Percentiles rank a stretch among this genome's conserved stretches.
These are phyloP conservation scores for Anhinga rufa DNA, from an alignment of 2,113 vertebrate genomes.

Conservation along the genomic window DNA sequence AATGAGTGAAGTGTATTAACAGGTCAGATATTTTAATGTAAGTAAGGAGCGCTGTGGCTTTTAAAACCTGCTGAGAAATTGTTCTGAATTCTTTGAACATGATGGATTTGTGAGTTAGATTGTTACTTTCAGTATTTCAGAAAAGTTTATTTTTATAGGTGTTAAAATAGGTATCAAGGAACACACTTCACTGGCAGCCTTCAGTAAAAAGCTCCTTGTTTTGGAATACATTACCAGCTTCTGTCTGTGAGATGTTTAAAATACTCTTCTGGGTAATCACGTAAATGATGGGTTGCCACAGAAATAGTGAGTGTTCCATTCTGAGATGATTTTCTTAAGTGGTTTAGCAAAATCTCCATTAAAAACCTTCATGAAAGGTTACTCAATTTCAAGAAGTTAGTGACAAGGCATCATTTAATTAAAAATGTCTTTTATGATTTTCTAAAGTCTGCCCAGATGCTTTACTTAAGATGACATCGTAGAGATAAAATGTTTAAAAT, in stretches of 20 bases:
- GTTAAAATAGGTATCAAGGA: background rate
- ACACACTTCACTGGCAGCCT: background rate
- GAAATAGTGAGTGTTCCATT: background rate
- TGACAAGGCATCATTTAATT: background rate
- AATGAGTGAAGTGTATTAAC: background rate
- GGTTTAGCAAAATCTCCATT: background rate
- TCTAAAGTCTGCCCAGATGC: background rate
- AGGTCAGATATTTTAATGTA: background rate
- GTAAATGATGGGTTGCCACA: background rate
- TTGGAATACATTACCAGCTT: slow-evolving; percentile 1
- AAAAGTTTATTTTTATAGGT: background rate
- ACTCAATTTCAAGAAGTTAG: background rate
- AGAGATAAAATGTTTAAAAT: background rate
- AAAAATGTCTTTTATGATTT: background rate
- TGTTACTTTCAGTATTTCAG: background rate
- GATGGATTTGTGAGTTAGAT: background rate
- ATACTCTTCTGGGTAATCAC: background rate
- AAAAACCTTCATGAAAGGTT: background rate
- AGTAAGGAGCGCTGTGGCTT: background rate
- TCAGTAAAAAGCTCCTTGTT: background rate
- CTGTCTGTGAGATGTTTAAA: background rate
- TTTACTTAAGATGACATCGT: background rate
- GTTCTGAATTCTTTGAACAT: background rate
- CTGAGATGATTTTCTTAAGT: background rate
- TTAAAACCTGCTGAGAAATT: background rate